Evolutionary conservation across 2,797 vertebrate species (phyloP).

Genomic region (Rhinogobio ventralis): DNA sequence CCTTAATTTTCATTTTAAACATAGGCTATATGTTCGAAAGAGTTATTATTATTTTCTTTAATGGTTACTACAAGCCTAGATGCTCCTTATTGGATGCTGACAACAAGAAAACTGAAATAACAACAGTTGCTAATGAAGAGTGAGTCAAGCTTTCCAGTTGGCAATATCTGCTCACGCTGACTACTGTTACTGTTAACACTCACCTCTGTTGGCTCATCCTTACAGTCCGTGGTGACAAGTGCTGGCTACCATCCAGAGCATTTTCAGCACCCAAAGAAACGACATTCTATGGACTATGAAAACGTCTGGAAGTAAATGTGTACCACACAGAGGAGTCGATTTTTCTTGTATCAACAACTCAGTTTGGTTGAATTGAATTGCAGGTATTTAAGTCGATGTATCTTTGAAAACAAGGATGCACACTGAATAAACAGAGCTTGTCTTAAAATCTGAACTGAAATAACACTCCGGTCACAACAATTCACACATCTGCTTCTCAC

Average conservation of each 20-base stretch:
- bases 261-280: slow-evolving; percentile 73
- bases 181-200: slow-evolving; percentile 57
- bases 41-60: background rate
- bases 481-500: slow-evolving; percentile 24
- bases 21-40: background rate
- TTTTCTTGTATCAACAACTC: slow-evolving; percentile 32
- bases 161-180: slow-evolving; percentile 44
- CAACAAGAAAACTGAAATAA: slow-evolving; percentile 8
- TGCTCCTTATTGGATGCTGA: background rate
- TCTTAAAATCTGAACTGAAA: background rate
- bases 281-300: slow-evolving; percentile 85
- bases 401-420: background rate
- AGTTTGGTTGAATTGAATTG: slow-evolving; percentile 33
- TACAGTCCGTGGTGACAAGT: slow-evolving; percentile 75
- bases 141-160: slow-evolving; percentile 46
- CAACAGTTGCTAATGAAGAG: slow-evolving; percentile 43
- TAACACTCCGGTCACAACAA: background rate
- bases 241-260: slow-evolving; percentile 82
- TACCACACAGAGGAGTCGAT: slow-evolving; percentile 7
- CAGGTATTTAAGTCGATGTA: slow-evolving; percentile 22
- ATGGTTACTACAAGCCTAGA: background rate
- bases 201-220: slow-evolving; percentile 67
- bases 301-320: slow-evolving; percentile 69
- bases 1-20: background rate
- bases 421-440: background rate